Evolutionary conservation across 2,888 invertebrate species (phyloP).

Genomic region (Acanthosepion lycidas): DNA sequence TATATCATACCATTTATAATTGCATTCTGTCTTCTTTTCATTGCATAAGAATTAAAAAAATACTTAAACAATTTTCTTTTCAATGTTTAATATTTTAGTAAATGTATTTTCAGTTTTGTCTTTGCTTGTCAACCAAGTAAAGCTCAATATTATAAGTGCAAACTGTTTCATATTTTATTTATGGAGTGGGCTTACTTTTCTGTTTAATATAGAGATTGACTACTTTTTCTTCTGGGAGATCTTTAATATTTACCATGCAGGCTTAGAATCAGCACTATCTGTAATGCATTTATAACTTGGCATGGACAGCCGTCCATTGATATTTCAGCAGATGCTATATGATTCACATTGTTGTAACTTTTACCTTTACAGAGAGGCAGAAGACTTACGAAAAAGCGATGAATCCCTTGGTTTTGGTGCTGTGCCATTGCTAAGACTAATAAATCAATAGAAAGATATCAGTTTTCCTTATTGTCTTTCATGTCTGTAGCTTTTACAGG

Average conservation of each 20-base stretch:
- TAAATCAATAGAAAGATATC: constrained; percentile 33
- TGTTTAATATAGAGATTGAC: background rate
- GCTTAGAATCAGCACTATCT: background rate
- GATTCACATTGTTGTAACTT: too few species aligned
- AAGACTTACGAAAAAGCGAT: background rate
- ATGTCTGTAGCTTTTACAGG: background rate
- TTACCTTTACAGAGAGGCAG: too few species aligned
- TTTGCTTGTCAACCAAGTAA: too few species aligned
- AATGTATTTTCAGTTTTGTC: too few species aligned
- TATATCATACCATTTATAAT: too few species aligned
- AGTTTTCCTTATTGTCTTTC: constrained; percentile 4
- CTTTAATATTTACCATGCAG: background rate
- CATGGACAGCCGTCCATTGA: background rate
- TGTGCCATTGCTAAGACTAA: constrained; percentile 1
- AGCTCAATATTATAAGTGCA: too few species aligned
- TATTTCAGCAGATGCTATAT: background rate
- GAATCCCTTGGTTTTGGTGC: background rate
- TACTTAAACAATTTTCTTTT: too few species aligned
- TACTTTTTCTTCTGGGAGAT: background rate
- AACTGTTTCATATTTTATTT: background rate
- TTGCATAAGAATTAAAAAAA: too few species aligned
- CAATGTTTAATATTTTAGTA: too few species aligned
- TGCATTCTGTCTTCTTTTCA: too few species aligned
- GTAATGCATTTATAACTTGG: background rate
- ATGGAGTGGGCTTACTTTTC: background rate